Evolutionary conservation across 2,113 vertebrate genomes (phyloP).

Genomic region (Tricholaema leucomelas): DNA sequence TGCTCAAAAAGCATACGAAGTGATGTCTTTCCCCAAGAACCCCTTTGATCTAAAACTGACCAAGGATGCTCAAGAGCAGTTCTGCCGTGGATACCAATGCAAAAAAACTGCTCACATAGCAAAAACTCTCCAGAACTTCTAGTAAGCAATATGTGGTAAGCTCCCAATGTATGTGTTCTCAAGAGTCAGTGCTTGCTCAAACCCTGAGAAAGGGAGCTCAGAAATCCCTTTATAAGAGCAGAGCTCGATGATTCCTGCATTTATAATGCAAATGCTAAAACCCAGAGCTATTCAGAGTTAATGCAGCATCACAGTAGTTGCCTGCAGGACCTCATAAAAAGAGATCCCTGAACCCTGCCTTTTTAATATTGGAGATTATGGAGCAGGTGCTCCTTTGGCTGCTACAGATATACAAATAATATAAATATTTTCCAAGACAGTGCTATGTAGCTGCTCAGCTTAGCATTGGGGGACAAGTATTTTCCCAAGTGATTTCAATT

Average conservation of each 20-base stretch:
- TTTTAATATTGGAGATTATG: not conserved
- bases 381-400: conserved; percentile 7
- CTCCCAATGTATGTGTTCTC: not conserved
- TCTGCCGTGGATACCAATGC: not conserved
- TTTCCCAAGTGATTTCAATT: not conserved
- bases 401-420: not conserved
- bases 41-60: not conserved
- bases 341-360: not conserved
- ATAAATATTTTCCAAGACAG: not conserved
- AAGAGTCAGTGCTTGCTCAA: not conserved
- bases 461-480: not conserved
- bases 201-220: not conserved
- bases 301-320: not conserved
- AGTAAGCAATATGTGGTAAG: not conserved
- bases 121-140: not conserved
- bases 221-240: not conserved
- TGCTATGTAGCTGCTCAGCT: not conserved
- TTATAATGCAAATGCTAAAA: conserved; percentile 10
- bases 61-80: not conserved
- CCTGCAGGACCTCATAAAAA: conserved; percentile 7
- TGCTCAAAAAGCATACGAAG: not conserved
- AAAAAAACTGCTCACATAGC: not conserved
- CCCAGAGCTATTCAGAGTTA: conserved; percentile 6
- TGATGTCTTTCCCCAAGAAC: not conserved
- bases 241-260: not conserved